Conservation (phyloP, 2,888 invertebrate genomes). For the Isotomurus palustris region DNA sequence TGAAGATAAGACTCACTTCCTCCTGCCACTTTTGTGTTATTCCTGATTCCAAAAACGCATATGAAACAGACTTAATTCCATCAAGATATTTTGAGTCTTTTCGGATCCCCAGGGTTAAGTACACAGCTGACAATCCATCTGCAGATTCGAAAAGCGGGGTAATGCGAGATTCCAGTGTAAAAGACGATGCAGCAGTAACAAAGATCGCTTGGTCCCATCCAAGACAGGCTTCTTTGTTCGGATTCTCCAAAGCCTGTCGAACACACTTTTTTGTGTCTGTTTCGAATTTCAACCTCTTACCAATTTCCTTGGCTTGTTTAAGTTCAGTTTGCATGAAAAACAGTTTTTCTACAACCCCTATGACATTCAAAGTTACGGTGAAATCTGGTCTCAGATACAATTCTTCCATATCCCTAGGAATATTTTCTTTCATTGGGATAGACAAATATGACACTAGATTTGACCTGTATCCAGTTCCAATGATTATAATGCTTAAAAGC, state of each 20-base stretch:
- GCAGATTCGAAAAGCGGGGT: neutral
- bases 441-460: conserved; percentile 7
- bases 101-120: neutral
- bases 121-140: neutral
- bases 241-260: neutral
- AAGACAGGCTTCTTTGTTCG: neutral
- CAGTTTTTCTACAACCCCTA: neutral
- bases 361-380: neutral
- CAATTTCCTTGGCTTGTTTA: neutral
- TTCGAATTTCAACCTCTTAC: neutral
- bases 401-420: neutral
- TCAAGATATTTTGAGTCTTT: conserved; percentile 1
- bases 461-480: conserved; percentile 1
- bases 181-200: neutral
- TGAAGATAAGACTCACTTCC: neutral
- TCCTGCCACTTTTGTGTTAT: neutral
- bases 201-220: neutral
- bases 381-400: neutral
- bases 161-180: neutral
- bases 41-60: neutral
- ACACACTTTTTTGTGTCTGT: neutral
- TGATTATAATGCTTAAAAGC: neutral
- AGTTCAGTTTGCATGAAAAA: neutral
- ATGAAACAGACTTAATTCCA: neutral
- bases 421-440: conserved; percentile 15